A percentile compares a stretch with the other conserved stretches of the same genome.
phyloP scores from a whole-genome alignment of 2,888 invertebrate genomes.

The Hecatera dysodea region DNA sequence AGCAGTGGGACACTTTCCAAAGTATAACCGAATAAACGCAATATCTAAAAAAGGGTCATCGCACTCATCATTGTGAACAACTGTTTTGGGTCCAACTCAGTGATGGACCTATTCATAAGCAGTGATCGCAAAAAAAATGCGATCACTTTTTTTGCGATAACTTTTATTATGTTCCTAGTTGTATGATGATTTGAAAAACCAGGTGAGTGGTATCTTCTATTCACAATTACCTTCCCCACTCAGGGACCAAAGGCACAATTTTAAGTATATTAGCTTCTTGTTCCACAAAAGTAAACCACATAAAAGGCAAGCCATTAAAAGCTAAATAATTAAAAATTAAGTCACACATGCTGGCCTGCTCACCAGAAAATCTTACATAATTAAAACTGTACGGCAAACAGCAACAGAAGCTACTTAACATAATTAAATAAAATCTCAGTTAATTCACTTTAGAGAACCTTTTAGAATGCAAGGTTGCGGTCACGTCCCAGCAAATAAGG shows the following conservation, averaged over 20 bases:
- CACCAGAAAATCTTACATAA: constrained; percentile 17
- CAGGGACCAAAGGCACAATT: too few species aligned
- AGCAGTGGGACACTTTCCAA: too few species aligned
- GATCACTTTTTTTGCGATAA: too few species aligned
- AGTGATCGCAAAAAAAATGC: too few species aligned
- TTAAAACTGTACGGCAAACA: constrained; percentile 30
- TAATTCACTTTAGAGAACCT: constrained; percentile 72
- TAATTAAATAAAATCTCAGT: constrained; percentile 62
- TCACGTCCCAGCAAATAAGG: constrained; percentile 86
- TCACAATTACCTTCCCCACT: not conserved
- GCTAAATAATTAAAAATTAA: constrained; percentile 24
- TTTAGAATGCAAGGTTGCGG: constrained; percentile 82
- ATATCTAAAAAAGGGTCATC: too few species aligned
- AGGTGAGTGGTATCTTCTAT: not conserved
- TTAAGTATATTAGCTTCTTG: not conserved
- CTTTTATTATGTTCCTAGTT: too few species aligned
- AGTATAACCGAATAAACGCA: too few species aligned
- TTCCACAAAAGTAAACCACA: constrained; percentile 1
- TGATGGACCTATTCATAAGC: too few species aligned
- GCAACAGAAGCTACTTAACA: constrained; percentile 44
- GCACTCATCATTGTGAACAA: too few species aligned
- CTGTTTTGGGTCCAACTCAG: too few species aligned
- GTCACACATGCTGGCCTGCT: not conserved
- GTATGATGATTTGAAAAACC: not conserved
- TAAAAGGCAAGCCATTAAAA: constrained; percentile 17